Percentiles rank a stretch among this genome's conserved stretches.
These are phyloP conservation scores for Mus caroli DNA, from an alignment of 2,797 vertebrate species.

Conservation along the genomic window DNA sequence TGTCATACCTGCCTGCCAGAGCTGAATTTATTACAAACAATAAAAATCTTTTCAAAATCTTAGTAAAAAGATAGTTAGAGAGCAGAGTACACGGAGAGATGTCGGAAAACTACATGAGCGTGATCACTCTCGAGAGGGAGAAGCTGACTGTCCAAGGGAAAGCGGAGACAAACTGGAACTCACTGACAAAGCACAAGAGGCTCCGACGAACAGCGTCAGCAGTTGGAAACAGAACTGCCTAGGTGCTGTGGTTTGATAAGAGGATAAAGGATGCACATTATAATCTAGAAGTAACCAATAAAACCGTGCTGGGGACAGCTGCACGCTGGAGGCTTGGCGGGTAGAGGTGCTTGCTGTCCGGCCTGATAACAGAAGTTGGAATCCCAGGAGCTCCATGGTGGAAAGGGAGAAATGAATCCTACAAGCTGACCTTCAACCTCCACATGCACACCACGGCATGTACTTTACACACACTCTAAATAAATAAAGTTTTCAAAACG, in stretches of 20 bases:
- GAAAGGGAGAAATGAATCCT: not conserved
- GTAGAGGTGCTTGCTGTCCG: not conserved
- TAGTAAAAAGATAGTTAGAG: not conserved
- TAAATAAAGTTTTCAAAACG: not conserved
- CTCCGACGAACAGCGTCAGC: not conserved
- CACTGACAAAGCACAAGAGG: constrained; percentile 24
- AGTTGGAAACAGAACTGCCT: constrained; percentile 12
- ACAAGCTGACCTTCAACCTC: not conserved
- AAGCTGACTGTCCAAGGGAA: not conserved
- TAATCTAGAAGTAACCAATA: constrained; percentile 8
- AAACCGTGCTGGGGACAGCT: not conserved
- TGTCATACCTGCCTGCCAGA: not conserved
- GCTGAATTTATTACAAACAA: not conserved
- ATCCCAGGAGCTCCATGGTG: too few species aligned
- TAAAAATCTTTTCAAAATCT: not conserved
- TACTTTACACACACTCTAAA: not conserved
- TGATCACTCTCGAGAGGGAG: not conserved
- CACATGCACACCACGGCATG: not conserved
- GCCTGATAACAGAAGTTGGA: not conserved
- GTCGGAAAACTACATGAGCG: not conserved
- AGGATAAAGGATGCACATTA: constrained; percentile 18
- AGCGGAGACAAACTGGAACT: not conserved
- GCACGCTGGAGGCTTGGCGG: not conserved
- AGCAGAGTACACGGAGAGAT: not conserved
- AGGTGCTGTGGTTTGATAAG: not conserved